Evolutionary conservation across 1,140 invertebrate species (phyloP).

Genomic region (Aleiodes sp.): DNA sequence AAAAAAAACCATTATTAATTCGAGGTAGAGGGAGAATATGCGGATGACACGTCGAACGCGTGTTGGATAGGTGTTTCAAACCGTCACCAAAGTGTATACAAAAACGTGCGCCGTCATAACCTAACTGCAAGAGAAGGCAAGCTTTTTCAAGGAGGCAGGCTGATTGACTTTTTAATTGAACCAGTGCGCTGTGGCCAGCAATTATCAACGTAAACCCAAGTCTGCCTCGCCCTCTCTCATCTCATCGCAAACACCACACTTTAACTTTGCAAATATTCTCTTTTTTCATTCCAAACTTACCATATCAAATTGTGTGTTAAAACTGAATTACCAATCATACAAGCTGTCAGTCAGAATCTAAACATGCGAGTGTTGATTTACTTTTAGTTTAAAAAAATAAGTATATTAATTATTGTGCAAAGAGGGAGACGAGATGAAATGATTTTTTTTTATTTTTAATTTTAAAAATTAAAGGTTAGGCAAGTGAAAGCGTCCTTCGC

Average conservation of each 20-base stretch:
- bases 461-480: too few species aligned
- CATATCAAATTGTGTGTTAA: too few species aligned
- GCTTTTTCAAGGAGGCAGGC: conserved; percentile 29
- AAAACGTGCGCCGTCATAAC: too few species aligned
- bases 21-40: background rate
- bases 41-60: conserved; percentile 8
- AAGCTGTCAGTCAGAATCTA: background rate
- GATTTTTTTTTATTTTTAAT: too few species aligned
- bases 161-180: conserved; percentile 62
- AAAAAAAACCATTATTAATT: too few species aligned
- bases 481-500: too few species aligned
- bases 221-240: background rate
- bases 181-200: conserved; percentile 40
- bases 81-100: background rate
- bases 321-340: background rate
- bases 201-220: conserved; percentile 36
- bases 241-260: conserved; percentile 1
- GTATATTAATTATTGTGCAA: too few species aligned
- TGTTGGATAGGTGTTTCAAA: conserved; percentile 1
- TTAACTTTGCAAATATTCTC: too few species aligned
- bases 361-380: background rate
- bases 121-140: too few species aligned
- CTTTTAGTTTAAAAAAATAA: too few species aligned
- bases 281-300: too few species aligned
- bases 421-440: too few species aligned